Evolutionary conservation across 2,888 invertebrate species (phyloP), one percentile per base, ranked within the genome.

Genomic region (Ophraella communa): DNA sequence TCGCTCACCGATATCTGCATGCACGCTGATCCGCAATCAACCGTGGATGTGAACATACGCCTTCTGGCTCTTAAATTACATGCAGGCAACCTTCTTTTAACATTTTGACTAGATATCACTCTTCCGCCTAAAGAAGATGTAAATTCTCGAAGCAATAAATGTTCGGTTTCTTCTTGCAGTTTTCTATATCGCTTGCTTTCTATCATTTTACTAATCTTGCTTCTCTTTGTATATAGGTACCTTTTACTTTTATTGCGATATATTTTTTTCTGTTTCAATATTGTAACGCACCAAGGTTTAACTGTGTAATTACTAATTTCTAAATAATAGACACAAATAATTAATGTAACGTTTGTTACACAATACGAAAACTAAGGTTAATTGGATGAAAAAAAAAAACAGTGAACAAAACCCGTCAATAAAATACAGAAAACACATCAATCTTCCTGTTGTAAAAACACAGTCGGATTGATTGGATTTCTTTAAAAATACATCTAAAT

Each of bases 391-490:
- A n/a, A 35, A 35, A 24, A 24, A 24, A 24, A 24, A 24, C 4
- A 7, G 35, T n/a, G 35, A 35, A 35, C 35, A 35, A 35, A 35
- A 35, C n/a, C 35, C 14, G 35, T 35, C 35, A 35, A 14, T 35
- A 10, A 20, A 45, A 45, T 11, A 45, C 21, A 45, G 7, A 21
- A 20, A 45, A 45, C 20, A n/a, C 45, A 21, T 21, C 45, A 20
- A 45, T 45, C 45, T 45, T 21, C 11, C 21, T 45, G 45, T 21
- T 45, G 45, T 45, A 45, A 45, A 21, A 45, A 45, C 21, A 45
- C 20, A 11, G 4, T 45, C 11, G 21, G 21, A 21, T 2, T 20
- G 23, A 21, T 21, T 42, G 42, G 10, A 42, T 42, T 18, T 42
- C 18, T 17, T 14, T 45, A 11, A n/a, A 17, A 42, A 2, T 20